phyloP scores from a whole-genome alignment of 2,888 invertebrate species.

The Plagiodera versicolora region DNA sequence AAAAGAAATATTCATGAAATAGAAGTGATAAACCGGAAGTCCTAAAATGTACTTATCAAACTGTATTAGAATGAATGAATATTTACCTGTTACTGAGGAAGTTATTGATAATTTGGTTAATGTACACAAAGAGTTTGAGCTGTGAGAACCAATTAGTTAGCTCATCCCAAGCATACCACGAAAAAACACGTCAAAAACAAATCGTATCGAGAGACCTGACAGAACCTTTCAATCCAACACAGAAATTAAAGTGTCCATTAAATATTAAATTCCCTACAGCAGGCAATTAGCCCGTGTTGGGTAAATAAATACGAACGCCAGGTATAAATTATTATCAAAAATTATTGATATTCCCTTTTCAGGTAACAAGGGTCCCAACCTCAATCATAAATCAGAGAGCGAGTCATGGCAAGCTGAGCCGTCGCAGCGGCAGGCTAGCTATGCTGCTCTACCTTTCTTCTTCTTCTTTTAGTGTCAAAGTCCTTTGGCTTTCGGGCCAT shows the following conservation, averaged over 20 bases:
- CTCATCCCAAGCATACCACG: background rate
- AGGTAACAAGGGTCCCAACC: constrained; percentile 41
- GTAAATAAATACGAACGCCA: constrained; percentile 47
- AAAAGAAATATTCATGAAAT: background rate
- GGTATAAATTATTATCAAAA: constrained; percentile 47
- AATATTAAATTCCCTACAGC: constrained; percentile 45
- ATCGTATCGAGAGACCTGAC: constrained; percentile 13
- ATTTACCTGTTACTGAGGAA: no score
- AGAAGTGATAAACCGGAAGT: no score
- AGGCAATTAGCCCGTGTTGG: constrained; percentile 47
- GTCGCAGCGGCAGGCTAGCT: constrained; percentile 35
- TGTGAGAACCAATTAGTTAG: background rate
- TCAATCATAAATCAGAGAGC: constrained; percentile 38
- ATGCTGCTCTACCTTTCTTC: constrained; percentile 15
- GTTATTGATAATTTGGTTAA: no score
- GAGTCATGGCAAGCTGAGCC: constrained; percentile 36
- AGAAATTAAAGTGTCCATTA: constrained; percentile 36
- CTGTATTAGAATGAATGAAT: no score
- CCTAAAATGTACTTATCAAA: no score
- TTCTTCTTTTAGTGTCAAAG: constrained; percentile 1
- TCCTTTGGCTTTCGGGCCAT: background rate
- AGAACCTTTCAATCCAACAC: constrained; percentile 16
- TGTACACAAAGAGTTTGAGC: background rate
- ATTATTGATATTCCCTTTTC: constrained; percentile 48
- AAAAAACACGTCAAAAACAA: constrained; percentile 8